Percentiles rank a stretch among this genome's conserved stretches.
Conservation (phyloP, 2,888 invertebrate genomes). For the Trissolcus japonicus region DNA sequence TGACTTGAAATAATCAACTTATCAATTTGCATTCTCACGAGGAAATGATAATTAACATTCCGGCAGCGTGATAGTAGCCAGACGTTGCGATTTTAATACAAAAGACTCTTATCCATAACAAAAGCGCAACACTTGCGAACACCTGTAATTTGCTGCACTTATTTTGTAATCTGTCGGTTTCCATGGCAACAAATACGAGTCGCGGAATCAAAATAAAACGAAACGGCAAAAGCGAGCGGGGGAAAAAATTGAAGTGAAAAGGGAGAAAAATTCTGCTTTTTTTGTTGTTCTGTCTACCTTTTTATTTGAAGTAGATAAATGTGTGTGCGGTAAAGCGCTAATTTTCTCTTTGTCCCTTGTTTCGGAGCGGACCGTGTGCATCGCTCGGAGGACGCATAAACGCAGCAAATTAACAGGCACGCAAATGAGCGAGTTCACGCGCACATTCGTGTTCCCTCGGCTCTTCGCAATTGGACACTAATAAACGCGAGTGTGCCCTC, state of each 20-base stretch:
- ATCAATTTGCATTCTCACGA: constrained; percentile 35
- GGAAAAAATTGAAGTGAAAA: constrained; percentile 4
- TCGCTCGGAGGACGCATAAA: constrained; percentile 61
- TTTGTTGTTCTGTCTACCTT: background rate
- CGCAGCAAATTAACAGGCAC: constrained; percentile 74
- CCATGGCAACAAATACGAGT: constrained; percentile 27
- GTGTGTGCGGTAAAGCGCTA: constrained; percentile 64
- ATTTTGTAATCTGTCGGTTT: constrained; percentile 46
- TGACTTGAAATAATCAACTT: constrained; percentile 1
- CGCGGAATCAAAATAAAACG: constrained; percentile 17
- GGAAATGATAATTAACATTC: constrained; percentile 39
- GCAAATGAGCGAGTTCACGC: constrained; percentile 75
- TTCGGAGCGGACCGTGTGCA: constrained; percentile 38
- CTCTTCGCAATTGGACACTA: constrained; percentile 73
- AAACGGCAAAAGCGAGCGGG: background rate
- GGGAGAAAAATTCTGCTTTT: background rate
- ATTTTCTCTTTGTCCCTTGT: constrained; percentile 65
- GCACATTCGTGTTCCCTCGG: constrained; percentile 66
- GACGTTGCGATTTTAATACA: constrained; percentile 19
- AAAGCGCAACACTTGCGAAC: constrained; percentile 24
- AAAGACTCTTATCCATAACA: constrained; percentile 12
- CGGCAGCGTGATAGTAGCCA: constrained; percentile 12
- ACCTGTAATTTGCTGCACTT: constrained; percentile 41
- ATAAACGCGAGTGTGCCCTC: constrained; percentile 67
- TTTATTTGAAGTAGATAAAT: constrained; percentile 43